Conservation (phyloP, 2,113 vertebrate species). For the Tapirus terrestris region DNA sequence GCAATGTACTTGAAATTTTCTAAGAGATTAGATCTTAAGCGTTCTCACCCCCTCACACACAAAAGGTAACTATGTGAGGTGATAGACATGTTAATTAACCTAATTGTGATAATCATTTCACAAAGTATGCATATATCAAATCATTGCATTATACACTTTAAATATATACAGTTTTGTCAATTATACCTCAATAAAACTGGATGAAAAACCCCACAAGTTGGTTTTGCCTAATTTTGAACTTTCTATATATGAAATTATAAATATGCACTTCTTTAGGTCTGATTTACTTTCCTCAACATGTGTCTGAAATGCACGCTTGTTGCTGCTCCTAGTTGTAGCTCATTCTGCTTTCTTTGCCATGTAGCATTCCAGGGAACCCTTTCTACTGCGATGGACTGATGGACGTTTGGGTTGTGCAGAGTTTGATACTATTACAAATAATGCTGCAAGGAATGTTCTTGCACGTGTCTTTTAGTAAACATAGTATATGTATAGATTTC, state of each 20-base stretch:
- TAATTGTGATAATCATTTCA: not conserved
- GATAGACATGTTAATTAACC: not conserved
- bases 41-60: not conserved
- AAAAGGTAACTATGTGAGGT: not conserved
- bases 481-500: not conserved
- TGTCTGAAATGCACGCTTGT: not conserved
- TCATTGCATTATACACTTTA: not conserved
- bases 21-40: not conserved
- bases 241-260: not conserved
- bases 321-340: not conserved
- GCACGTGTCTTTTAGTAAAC: not conserved
- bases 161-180: not conserved
- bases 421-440: not conserved
- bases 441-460: not conserved
- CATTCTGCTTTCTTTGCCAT: not conserved
- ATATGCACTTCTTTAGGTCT: not conserved
- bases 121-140: not conserved
- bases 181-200: not conserved
- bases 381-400: accelerated
- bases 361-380: not conserved
- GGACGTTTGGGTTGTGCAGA: not conserved
- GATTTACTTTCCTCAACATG: not conserved
- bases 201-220: not conserved
- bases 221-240: not conserved
- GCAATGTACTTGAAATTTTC: not conserved